Evolutionary conservation across 2,888 invertebrate genomes (phyloP).

Genomic region (Nematopogon swammerdamellus): DNA sequence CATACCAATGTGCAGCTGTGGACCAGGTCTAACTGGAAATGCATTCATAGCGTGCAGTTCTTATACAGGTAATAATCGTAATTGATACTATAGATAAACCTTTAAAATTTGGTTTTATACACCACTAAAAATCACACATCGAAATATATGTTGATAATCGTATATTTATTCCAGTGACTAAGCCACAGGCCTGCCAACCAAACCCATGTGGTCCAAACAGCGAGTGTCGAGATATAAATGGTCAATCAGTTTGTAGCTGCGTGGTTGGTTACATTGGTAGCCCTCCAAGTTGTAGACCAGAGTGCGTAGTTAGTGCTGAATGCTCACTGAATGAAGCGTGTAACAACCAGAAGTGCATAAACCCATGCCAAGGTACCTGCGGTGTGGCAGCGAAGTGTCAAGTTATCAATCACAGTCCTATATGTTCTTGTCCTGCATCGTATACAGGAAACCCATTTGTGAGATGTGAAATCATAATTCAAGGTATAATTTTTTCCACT

Average conservation of each 20-base stretch:
- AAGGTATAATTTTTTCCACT: constrained; percentile 12
- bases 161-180: constrained; percentile 30
- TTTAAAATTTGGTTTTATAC: no score
- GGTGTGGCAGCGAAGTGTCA: constrained; percentile 72
- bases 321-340: constrained; percentile 73
- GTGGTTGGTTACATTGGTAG: constrained; percentile 67
- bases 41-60: constrained; percentile 53
- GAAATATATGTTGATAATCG: no score
- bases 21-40: constrained; percentile 50
- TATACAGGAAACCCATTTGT: constrained; percentile 75
- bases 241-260: constrained; percentile 71
- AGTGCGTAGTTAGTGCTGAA: constrained; percentile 72
- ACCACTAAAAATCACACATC: no score
- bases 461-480: constrained; percentile 48
- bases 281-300: constrained; percentile 76
- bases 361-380: constrained; percentile 83
- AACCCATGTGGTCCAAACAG: constrained; percentile 79
- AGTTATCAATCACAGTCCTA: constrained; percentile 78
- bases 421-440: constrained; percentile 67
- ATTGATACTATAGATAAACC: no score
- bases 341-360: constrained; percentile 73
- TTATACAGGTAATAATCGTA: constrained; percentile 40
- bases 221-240: constrained; percentile 70
- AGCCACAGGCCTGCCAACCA: constrained; percentile 36
- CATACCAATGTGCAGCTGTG: constrained; percentile 52